Base-by-base conservation (phyloP, 2,113 vertebrate species). In the Hydrochoerus hydrochaeris region DNA sequence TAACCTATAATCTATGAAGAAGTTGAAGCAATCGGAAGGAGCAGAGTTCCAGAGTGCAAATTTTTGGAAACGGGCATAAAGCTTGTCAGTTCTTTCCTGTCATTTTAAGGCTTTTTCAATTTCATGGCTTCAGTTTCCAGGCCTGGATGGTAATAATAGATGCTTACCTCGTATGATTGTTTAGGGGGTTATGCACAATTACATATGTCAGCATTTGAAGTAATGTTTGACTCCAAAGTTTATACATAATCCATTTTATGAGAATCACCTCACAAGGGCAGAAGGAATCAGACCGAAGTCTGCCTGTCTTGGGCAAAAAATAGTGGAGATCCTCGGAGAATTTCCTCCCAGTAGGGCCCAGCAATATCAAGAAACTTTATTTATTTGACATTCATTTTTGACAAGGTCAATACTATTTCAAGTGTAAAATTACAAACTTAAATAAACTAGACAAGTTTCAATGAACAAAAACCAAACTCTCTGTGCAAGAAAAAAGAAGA, bases 281-380 rank as follows among this genome's bases (percentile, higher is more conserved):
- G 41, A 77, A 1, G 0, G 60, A 63, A 73, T 41, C 0, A 19
- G 60, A 80, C 0, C 0, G 4, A 1, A 17, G 1, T 4, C 49
- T 49, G 1, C 28, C 2, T 24, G 19, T 67, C 62, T 32, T 12
- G 46, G 28, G 12, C 17, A 81, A 77, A 44, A 78, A 85, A 73
- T 30, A 8, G 13, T 3, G 9, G 5, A 49, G 44, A n/a, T 2
- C 30, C 41, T 26, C 1, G 10, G 26, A 38, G 11, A 63, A 63
- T 46, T 62, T 35, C 24, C 13, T 94, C 22, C n/a, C 13, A 67
- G 11, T 14, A 35, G 7, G 24, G 17, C 11, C 13, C 7, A 58
- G 28, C 7, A 26, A 9, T 38, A n/a, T 41, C n/a, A 54, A 81
- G 73, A 84, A 90, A 11, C 6, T 65, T 69, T 17, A 32, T 91